Percentiles rank a stretch among this genome's conserved stretches.
Conservation (phyloP, 2,113 vertebrate species). For the Aleadryas rufinucha region DNA sequence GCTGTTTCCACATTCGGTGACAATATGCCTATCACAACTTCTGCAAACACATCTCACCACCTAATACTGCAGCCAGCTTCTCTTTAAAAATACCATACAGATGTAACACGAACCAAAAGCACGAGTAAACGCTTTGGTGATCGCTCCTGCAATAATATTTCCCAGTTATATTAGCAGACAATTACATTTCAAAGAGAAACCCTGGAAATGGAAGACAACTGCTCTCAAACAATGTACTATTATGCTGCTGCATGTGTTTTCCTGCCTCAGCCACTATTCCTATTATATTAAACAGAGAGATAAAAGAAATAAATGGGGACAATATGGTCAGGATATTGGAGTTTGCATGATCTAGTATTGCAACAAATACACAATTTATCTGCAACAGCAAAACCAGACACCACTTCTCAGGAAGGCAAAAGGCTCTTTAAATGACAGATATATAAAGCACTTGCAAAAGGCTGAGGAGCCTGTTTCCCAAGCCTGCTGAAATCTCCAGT, state of each 20-base stretch:
- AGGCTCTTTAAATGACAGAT: neutral
- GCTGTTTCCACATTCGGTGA: neutral
- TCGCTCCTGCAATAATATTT: neutral
- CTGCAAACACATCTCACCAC: neutral
- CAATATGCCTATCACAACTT: neutral
- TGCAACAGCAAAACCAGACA: neutral
- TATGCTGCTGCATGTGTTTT: neutral
- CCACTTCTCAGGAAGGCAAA: neutral
- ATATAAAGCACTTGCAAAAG: neutral
- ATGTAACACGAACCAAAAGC: neutral
- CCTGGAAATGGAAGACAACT: constrained; percentile 23
- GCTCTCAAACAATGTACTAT: neutral
- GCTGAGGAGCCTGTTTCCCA: neutral
- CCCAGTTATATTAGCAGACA: neutral
- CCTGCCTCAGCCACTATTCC: neutral
- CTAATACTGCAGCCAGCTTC: neutral
- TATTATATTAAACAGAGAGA: constrained; percentile 9
- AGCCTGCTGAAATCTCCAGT: neutral
- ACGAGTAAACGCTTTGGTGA: neutral
- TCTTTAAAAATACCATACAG: neutral
- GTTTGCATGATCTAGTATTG: neutral
- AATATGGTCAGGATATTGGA: constrained; percentile 2
- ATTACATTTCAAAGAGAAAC: constrained; percentile 36
- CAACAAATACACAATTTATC: constrained; percentile 18
- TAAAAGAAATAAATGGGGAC: constrained; percentile 41